Base-by-base conservation (phyloP, 2,888 invertebrate genomes). In the Meghimatium bilineatum region DNA sequence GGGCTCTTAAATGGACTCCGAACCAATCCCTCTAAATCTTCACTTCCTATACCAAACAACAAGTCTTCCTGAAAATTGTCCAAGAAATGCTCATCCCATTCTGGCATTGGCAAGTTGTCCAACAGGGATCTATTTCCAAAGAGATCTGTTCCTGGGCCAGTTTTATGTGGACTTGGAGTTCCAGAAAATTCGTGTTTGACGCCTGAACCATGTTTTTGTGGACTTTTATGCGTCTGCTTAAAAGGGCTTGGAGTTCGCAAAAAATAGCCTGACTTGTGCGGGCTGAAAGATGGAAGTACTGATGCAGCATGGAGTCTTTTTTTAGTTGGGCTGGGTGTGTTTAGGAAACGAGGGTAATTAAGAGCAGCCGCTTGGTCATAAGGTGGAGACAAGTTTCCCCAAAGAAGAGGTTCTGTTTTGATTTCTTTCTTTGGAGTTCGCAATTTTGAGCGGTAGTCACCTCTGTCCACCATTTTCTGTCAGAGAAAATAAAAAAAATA, bases 41-140 rank as follows among this genome's bases (percentile, higher is more conserved):
- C 84, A 56, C 66, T 80, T 17, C 84, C 84, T 12, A 84, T 60
- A 17, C 80, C 84, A 76, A 84, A 80, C 17, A 83, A 44, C 12
- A 79, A 74, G 23, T 79, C 83, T n/a, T 79, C 83, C 66, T 83
- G 83, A 63, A 83, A 83, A 66, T 84, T 84, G 44, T 84, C 80
- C 74, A 84, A 69, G 29, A 84, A 80, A 80, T 84, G 80, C 17
- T 84, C 84, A 77, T 84, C 84, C 84, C 84, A 84, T 6, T 84
- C 84, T 75, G 84, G 84, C 29, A 84, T 75, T 52, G 79, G 80
- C 10, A 84, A 44, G 38, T 76, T 80, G 26, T 84, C 84, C 5
- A 84, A 69, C 8, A 84, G 63, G n/a, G 84, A 84, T 32, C 80
- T 71, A 34, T 84, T 84, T 26, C 84, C 84, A 80, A 84, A 84